phyloP scores from a whole-genome alignment of 2,797 vertebrate genomes.

The Euthynnus affinis region DNA sequence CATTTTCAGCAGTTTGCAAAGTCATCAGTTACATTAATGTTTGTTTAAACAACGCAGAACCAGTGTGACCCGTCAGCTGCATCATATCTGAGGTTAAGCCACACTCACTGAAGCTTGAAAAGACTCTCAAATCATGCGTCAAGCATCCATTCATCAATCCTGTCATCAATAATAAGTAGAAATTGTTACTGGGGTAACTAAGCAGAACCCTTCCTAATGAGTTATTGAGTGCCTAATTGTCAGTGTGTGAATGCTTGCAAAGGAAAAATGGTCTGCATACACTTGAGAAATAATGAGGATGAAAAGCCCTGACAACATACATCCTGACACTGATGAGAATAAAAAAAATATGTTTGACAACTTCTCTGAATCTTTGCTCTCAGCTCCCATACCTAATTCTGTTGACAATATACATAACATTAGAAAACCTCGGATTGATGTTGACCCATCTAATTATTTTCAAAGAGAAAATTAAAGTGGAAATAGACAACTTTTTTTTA shows the following conservation, averaged over 20 bases:
- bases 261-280: conserved; percentile 10
- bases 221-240: conserved; percentile 50
- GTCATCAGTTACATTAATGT: not conserved
- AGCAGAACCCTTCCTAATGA: conserved; percentile 59
- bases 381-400: not conserved
- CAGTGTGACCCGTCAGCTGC: not conserved
- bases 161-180: conserved; percentile 52
- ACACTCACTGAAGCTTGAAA: conserved; percentile 4
- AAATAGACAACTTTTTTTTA: no score
- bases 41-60: conserved; percentile 1
- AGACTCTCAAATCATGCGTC: conserved; percentile 19
- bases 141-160: conserved; percentile 53
- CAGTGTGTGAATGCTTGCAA: conserved; percentile 3
- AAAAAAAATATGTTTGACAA: not conserved
- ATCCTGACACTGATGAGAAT: not conserved
- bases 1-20: not conserved
- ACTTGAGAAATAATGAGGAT: conserved; percentile 27
- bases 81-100: not conserved
- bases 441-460: conserved; percentile 1
- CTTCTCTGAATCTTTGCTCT: not conserved
- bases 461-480: not conserved
- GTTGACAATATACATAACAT: not conserved
- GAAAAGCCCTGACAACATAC: not conserved
- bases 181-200: conserved; percentile 52
- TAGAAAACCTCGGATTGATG: no score